phyloP scores from a whole-genome alignment of 2,888 invertebrate species.

The Choristoneura rosaceana region DNA sequence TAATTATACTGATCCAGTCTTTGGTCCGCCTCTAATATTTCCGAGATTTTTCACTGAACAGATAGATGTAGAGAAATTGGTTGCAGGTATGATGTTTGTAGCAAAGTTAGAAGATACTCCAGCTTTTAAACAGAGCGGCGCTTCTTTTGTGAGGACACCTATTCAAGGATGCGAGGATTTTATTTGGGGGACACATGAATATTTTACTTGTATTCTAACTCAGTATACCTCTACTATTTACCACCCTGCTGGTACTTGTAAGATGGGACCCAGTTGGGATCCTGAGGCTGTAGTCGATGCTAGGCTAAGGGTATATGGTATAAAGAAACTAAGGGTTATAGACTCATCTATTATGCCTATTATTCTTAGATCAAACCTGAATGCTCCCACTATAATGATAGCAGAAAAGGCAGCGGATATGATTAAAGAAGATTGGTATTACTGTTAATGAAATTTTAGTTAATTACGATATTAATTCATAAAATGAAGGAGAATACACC shows the following conservation, averaged over 20 bases:
- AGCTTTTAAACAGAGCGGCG: conserved; percentile 85
- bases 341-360: conserved; percentile 89
- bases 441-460: neutral
- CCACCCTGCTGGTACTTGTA: conserved; percentile 89
- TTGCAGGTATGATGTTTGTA: conserved; percentile 86
- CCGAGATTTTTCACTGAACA: conserved; percentile 88
- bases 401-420: conserved; percentile 93
- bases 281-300: conserved; percentile 88
- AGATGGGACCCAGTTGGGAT: conserved; percentile 88
- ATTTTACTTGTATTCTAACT: conserved; percentile 87
- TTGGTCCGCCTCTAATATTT: conserved; percentile 90
- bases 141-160: conserved; percentile 82
- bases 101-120: conserved; percentile 86
- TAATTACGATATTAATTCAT: neutral
- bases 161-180: conserved; percentile 85
- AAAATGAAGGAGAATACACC: neutral
- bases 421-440: conserved; percentile 79
- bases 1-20: conserved; percentile 89
- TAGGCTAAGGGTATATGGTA: conserved; percentile 86
- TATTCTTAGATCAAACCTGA: conserved; percentile 90
- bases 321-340: conserved; percentile 87
- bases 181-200: conserved; percentile 87
- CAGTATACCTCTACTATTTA: conserved; percentile 89
- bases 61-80: conserved; percentile 86
- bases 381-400: conserved; percentile 94